phyloP scores from a whole-genome alignment of 2,113 vertebrate genomes.

The Hystrix brachyura region DNA sequence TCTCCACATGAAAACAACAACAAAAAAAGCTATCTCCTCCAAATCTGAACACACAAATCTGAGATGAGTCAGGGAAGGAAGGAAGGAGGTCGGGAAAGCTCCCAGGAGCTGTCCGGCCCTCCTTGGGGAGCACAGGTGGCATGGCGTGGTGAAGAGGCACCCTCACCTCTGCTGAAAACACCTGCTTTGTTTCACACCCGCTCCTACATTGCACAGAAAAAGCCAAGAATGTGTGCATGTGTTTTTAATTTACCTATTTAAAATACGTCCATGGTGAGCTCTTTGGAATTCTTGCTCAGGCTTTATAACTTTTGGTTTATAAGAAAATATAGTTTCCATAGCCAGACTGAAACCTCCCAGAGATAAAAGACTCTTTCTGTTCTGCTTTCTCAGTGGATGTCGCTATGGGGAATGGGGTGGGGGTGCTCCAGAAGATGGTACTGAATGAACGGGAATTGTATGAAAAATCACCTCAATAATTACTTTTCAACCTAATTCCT shows the following conservation, averaged over 20 bases:
- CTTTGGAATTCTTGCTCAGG: conserved; percentile 68
- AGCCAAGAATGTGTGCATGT: conserved; percentile 51
- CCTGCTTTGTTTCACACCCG: conserved; percentile 55
- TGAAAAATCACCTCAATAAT: background rate
- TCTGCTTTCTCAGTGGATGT: background rate
- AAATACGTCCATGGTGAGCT: conserved; percentile 76
- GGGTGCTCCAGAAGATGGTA: background rate
- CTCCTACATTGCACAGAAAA: conserved; percentile 22
- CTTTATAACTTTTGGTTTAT: conserved; percentile 62
- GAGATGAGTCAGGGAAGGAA: background rate
- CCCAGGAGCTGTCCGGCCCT: background rate
- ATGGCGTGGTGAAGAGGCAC: conserved; percentile 21
- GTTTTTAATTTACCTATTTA: conserved; percentile 69
- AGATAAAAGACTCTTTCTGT: background rate
- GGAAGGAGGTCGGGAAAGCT: background rate
- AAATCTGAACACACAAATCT: background rate
- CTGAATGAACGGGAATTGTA: background rate
- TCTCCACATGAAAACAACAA: conserved; percentile 79
- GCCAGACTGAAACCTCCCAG: background rate
- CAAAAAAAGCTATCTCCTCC: conserved; percentile 63
- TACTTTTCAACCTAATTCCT: background rate
- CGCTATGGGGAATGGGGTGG: fast-evolving
- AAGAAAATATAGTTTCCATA: background rate
- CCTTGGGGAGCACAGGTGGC: background rate
- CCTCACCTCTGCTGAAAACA: conserved; percentile 6